A percentile compares a stretch with the other conserved stretches of the same genome.
Evolutionary conservation across 2,797 vertebrate genomes (phyloP).

Genomic region (Tenualosa thibaudeaui): DNA sequence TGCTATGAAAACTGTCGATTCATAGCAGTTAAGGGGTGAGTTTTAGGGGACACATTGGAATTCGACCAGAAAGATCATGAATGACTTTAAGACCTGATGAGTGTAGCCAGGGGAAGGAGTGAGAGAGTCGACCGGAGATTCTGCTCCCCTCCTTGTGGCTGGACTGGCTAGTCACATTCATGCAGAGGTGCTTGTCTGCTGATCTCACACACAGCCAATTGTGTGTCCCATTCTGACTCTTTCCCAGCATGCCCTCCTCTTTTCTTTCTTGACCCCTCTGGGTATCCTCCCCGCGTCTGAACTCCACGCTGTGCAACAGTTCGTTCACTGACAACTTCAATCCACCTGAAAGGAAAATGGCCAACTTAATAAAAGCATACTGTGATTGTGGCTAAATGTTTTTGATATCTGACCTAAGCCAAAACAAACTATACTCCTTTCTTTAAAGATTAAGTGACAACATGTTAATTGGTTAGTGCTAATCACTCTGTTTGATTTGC

Average conservation of each 20-base stretch:
- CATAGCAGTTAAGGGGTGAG: too few species aligned
- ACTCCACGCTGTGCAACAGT: constrained; percentile 66
- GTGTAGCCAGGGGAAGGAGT: constrained; percentile 64
- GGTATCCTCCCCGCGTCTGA: constrained; percentile 64
- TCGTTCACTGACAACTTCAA: constrained; percentile 69
- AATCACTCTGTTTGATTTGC: too few species aligned
- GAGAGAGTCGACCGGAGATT: constrained; percentile 66
- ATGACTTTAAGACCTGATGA: constrained; percentile 59
- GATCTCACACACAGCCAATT: constrained; percentile 65
- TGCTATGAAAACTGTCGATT: too few species aligned
- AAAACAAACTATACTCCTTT: too few species aligned
- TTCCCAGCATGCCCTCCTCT: constrained; percentile 48
- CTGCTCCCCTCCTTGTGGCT: constrained; percentile 43
- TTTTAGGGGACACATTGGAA: too few species aligned
- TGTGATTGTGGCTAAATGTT: too few species aligned
- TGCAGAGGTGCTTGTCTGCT: constrained; percentile 63
- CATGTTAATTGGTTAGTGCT: too few species aligned
- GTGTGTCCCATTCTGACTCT: constrained; percentile 41
- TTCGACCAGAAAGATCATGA: not conserved
- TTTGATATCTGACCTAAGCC: too few species aligned
- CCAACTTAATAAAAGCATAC: not conserved
- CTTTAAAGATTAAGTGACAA: too few species aligned
- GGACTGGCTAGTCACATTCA: constrained; percentile 64
- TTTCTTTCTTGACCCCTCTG: constrained; percentile 40
- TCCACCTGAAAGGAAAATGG: constrained; percentile 66